phyloP scores from a whole-genome alignment of 2,888 invertebrate genomes.

The Cantharis rufa region DNA sequence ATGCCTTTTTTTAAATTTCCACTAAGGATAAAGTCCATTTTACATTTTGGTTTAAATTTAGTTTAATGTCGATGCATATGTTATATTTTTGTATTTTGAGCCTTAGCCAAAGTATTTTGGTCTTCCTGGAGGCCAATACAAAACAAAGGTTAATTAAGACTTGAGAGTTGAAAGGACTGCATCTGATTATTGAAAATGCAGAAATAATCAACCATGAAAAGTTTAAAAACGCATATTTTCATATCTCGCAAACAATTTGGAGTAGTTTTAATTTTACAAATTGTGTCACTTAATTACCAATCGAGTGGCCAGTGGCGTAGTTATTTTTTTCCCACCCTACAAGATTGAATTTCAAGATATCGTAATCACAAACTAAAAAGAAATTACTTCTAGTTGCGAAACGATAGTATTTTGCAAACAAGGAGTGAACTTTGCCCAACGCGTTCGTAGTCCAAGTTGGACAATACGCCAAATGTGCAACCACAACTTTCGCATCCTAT shows the following conservation, averaged over 20 bases:
- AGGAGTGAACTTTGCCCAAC: no score
- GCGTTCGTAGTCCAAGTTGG: no score
- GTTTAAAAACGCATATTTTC: neutral
- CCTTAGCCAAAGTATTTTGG: neutral
- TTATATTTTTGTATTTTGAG: conserved; percentile 4
- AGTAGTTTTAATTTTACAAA: neutral
- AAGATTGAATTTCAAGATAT: no score
- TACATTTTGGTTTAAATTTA: neutral
- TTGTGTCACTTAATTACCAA: neutral
- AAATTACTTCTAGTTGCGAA: no score
- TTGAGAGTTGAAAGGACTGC: neutral
- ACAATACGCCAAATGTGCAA: no score
- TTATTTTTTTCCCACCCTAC: neutral
- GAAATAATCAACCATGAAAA: neutral
- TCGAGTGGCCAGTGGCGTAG: neutral
- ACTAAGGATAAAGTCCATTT: neutral
- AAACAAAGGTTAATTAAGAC: neutral
- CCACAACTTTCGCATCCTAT: no score
- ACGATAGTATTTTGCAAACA: no score
- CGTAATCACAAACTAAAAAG: no score
- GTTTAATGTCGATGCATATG: neutral
- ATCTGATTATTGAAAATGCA: neutral
- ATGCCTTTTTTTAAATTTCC: neutral
- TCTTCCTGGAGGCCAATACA: neutral
- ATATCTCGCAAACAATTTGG: neutral